Evolutionary conservation across 2,888 invertebrate species (phyloP).

Genomic region (Dicranocentrus wangi): DNA sequence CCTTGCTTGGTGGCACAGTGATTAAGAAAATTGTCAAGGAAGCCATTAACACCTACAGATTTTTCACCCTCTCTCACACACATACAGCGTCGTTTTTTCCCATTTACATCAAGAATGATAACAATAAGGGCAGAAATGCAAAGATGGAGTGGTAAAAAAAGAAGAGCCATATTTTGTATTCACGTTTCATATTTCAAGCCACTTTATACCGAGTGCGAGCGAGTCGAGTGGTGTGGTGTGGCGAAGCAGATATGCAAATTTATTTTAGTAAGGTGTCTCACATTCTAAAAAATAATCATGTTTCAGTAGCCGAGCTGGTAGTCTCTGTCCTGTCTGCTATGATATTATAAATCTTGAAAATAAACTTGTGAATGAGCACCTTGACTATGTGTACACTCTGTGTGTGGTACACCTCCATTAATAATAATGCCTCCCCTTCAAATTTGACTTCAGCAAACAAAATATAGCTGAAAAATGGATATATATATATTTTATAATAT

Average conservation of each 20-base stretch:
- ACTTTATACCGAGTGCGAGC: conserved; percentile 8
- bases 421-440: no score
- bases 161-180: not conserved
- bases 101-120: conserved; percentile 9
- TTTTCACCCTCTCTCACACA: conserved; percentile 43
- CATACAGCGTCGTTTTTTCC: conserved; percentile 10
- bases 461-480: conserved; percentile 25
- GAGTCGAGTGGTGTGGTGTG: no score
- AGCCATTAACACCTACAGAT: conserved; percentile 58
- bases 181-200: conserved; percentile 6
- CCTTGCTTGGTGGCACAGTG: conserved; percentile 39
- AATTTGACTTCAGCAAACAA: conserved; percentile 17
- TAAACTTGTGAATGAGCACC: no score
- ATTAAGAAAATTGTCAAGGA: conserved; percentile 48
- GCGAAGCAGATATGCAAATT: conserved; percentile 17
- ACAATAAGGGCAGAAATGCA: not conserved
- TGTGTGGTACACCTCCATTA: not conserved
- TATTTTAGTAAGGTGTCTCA: not conserved
- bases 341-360: no score
- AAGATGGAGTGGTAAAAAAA: conserved; percentile 3
- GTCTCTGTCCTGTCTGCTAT: no score
- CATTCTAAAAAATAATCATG: no score
- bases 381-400: no score
- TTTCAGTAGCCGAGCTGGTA: no score
- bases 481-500: no score